Evolutionary conservation across 2,113 vertebrate genomes (phyloP), one percentile per base, ranked within the genome.

Genomic region (Rana temporaria): DNA sequence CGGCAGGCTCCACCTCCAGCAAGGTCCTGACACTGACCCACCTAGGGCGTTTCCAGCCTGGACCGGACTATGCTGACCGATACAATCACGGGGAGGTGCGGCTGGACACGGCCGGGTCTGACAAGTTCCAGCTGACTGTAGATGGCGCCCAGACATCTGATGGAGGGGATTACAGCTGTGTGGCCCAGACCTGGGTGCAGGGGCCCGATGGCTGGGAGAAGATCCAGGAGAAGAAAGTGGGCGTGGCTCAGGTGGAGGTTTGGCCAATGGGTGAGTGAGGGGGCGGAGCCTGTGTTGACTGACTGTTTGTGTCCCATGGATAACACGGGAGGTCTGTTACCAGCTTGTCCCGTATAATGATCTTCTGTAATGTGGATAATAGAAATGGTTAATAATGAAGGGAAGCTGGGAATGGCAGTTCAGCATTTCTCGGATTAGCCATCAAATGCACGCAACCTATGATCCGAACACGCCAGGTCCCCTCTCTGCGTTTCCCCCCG

Each of bases 151-250:
- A 87, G 0, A 85, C 90, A 0, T 81, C 82, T 0, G 97, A 99
- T 3, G 90, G 89, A 1, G 96, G 98, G 0, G 76, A 87, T 75
- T 99, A 99, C 67, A 84, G 89, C 12, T 99, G 98, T 84, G 90
- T 93, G 0, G 97, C 95, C 7, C 91, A 90, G 0, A 93, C 97
- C 84, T 99, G 97, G 97, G 96, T 96, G 0, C 90, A 91, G 60
- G 94, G 95, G 4, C 90, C 86, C 0, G 92, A 93, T 1, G 90
- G 91, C 8, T 98, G 96, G 97, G 92, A 94, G 19, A 94, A 91
- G 84, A 97, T 99, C 38, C 95, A 96, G 73, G 94, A 96, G 87
- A 97, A 94, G 76, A 88, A 59, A 0, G 92, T 91, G 62, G 94
- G 96, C 52, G 92, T 98, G 74, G 95, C 94, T 19, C 86, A 84